phyloP scores from a whole-genome alignment of 2,797 vertebrate species.

The Sciurus carolinensis region DNA sequence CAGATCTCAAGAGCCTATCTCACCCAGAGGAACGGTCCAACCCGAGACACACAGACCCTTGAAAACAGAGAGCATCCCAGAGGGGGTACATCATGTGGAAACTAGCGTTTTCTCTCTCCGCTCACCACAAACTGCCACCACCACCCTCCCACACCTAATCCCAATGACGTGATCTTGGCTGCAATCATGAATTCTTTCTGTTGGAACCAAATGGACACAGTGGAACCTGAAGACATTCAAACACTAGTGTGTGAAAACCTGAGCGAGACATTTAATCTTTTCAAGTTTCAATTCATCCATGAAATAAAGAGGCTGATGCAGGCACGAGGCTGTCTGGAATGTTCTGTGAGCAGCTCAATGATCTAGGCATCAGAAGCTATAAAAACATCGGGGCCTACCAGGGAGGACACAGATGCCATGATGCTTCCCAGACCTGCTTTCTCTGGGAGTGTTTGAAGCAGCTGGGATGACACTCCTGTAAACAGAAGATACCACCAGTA shows the following conservation, averaged over 20 bases:
- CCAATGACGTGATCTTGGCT: not conserved
- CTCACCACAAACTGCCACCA: not conserved
- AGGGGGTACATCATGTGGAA: not conserved
- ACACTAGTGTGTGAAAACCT: not conserved
- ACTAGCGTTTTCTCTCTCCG: not conserved
- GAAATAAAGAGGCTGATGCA: not conserved
- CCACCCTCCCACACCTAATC: not conserved
- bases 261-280: not conserved
- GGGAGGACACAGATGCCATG: not conserved
- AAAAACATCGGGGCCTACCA: conserved; percentile 7
- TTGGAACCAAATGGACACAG: not conserved
- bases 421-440: conserved; percentile 31
- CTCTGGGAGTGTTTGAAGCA: not conserved
- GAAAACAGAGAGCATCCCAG: not conserved
- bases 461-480: not conserved
- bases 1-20: not conserved
- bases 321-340: not conserved
- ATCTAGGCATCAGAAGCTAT: not conserved
- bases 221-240: not conserved
- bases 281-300: not conserved
- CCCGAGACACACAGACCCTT: not conserved
- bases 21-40: not conserved
- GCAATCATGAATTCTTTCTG: not conserved
- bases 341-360: not conserved
- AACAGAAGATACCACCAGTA: not conserved